Percentiles rank a stretch among this genome's conserved stretches.
Conservation (phyloP, 2,888 invertebrate genomes). For the Geophilus truncorum region DNA sequence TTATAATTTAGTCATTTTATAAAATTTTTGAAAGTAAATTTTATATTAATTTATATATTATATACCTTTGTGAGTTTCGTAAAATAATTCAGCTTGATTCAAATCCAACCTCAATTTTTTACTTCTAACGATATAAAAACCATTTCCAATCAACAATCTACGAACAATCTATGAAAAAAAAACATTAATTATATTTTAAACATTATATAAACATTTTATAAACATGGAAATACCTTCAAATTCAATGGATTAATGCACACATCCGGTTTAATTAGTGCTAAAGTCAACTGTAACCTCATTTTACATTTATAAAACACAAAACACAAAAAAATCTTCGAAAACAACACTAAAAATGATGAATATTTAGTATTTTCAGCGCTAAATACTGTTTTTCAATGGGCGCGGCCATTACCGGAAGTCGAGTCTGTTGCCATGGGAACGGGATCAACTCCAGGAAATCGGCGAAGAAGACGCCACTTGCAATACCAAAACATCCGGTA, state of each 20-base stretch:
- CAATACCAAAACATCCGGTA: neutral
- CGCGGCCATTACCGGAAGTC: too few species aligned
- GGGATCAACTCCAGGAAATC: neutral
- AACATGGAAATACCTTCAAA: slow-evolving; percentile 55
- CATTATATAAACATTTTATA: neutral
- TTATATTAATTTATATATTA: neutral
- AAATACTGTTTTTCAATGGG: too few species aligned
- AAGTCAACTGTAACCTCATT: slow-evolving; percentile 58
- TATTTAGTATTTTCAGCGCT: too few species aligned
- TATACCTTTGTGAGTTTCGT: slow-evolving; percentile 70
- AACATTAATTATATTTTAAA: neutral
- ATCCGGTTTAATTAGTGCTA: slow-evolving; percentile 84
- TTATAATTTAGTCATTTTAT: too few species aligned
- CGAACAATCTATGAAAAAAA: slow-evolving; percentile 57
- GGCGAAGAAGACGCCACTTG: neutral
- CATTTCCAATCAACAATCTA: slow-evolving; percentile 59
- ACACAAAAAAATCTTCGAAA: too few species aligned
- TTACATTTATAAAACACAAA: too few species aligned
- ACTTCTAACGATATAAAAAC: slow-evolving; percentile 68
- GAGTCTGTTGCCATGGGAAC: neutral
- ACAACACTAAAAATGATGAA: too few species aligned
- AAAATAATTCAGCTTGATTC: slow-evolving; percentile 67
- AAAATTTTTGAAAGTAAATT: neutral
- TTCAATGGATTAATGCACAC: slow-evolving; percentile 69
- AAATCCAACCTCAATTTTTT: slow-evolving; percentile 60